phyloP scores from a whole-genome alignment of 2,797 vertebrate genomes.

The Petrocephalus sullivani region DNA sequence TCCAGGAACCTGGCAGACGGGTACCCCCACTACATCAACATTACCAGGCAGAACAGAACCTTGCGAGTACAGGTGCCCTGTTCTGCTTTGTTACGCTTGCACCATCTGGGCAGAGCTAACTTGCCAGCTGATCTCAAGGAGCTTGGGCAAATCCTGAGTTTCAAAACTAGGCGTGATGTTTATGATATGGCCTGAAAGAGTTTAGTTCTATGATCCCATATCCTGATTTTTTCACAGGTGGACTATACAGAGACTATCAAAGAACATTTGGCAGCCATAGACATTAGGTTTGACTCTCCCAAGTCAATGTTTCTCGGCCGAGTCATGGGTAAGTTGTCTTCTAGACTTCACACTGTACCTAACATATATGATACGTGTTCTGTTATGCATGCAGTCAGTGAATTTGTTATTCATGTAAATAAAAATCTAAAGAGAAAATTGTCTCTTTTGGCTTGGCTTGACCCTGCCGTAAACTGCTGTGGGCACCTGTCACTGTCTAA shows the following conservation, averaged over 20 bases:
- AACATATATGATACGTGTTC: neutral
- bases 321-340: constrained; percentile 80
- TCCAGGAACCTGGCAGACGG: constrained; percentile 84
- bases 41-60: constrained; percentile 85
- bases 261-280: constrained; percentile 81
- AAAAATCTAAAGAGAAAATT: neutral
- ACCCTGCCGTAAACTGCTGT: neutral
- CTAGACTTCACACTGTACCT: neutral
- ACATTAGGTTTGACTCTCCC: constrained; percentile 88
- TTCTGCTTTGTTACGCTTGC: neutral
- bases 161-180: neutral
- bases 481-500: neutral
- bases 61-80: constrained; percentile 82
- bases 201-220: neutral
- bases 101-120: neutral
- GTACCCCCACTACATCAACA: constrained; percentile 86
- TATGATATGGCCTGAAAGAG: neutral
- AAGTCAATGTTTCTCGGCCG: constrained; percentile 91
- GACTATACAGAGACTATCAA: constrained; percentile 84
- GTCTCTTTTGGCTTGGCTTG: neutral
- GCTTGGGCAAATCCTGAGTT: neutral
- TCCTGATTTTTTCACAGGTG: constrained; percentile 61
- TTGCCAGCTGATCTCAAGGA: neutral
- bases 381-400: neutral
- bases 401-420: neutral